phyloP scores from a whole-genome alignment of 2,113 vertebrate genomes.

The Bothrops jararaca region DNA sequence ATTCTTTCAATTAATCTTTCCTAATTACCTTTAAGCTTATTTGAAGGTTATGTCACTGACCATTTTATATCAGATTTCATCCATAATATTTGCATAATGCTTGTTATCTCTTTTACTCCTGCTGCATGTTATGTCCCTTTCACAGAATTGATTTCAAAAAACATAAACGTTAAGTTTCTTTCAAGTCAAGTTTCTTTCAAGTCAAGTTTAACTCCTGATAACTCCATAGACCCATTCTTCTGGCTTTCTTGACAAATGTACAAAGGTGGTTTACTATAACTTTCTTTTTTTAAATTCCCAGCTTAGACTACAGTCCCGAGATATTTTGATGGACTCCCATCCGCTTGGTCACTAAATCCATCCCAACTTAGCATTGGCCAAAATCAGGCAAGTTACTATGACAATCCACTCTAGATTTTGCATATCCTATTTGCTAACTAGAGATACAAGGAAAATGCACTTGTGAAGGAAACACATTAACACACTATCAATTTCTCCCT shows the following conservation, averaged over 20 bases:
- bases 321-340: not conserved
- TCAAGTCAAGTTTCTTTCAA: not conserved
- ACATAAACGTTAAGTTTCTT: not conserved
- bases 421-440: not conserved
- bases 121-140: not conserved
- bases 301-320: not conserved
- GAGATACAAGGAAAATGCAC: not conserved
- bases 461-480: not conserved
- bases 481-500: not conserved
- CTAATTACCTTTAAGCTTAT: not conserved
- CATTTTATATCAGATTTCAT: not conserved
- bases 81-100: not conserved
- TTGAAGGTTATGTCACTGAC: not conserved
- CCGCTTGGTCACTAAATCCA: not conserved
- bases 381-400: not conserved
- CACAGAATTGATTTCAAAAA: not conserved
- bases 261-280: not conserved
- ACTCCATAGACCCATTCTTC: not conserved
- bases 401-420: not conserved
- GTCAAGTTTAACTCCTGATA: not conserved
- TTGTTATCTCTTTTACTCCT: not conserved
- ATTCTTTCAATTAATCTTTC: constrained; percentile 1
- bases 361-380: not conserved
- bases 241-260: not conserved
- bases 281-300: not conserved